Evolutionary conservation across 1,140 invertebrate genomes (phyloP).

Genomic region (Heliconius eleuchia): DNA sequence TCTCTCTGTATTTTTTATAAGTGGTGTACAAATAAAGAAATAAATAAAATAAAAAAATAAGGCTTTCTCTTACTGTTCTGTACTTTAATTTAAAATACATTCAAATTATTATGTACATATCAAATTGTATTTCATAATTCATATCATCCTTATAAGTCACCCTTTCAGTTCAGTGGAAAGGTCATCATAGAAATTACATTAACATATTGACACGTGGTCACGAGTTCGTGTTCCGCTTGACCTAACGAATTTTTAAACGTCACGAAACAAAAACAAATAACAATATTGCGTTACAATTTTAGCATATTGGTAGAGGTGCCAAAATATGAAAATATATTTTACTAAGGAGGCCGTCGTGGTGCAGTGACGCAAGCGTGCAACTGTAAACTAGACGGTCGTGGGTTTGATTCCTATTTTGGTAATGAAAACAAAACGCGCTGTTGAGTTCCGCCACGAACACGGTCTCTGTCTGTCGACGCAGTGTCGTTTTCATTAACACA

Average conservation of each 20-base stretch:
- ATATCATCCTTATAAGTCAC: constrained; percentile 4
- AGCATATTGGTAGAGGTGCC: not conserved
- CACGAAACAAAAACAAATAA: constrained; percentile 8
- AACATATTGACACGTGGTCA: constrained; percentile 31
- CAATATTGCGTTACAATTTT: not conserved
- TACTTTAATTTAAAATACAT: not conserved
- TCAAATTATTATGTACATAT: not conserved
- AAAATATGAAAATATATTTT: not conserved
- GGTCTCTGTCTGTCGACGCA: too few species aligned
- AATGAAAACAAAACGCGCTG: too few species aligned
- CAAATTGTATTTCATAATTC: constrained; percentile 8
- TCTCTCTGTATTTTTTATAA: too few species aligned
- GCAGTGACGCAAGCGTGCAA: not conserved
- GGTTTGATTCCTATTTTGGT: not conserved
- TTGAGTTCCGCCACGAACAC: too few species aligned
- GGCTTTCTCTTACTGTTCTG: not conserved
- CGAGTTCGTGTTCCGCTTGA: constrained; percentile 36
- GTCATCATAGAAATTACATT: constrained; percentile 26
- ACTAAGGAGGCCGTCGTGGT: not conserved
- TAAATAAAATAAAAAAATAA: too few species aligned
- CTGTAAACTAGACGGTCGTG: not conserved
- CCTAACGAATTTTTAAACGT: constrained; percentile 20
- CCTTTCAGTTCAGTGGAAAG: constrained; percentile 26
- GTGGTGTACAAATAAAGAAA: too few species aligned
- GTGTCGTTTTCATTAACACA: too few species aligned